A percentile compares a stretch with the other conserved stretches of the same genome.
Evolutionary conservation across 2,797 vertebrate species (phyloP).

Genomic region (Rhabdophis nuchalis): DNA sequence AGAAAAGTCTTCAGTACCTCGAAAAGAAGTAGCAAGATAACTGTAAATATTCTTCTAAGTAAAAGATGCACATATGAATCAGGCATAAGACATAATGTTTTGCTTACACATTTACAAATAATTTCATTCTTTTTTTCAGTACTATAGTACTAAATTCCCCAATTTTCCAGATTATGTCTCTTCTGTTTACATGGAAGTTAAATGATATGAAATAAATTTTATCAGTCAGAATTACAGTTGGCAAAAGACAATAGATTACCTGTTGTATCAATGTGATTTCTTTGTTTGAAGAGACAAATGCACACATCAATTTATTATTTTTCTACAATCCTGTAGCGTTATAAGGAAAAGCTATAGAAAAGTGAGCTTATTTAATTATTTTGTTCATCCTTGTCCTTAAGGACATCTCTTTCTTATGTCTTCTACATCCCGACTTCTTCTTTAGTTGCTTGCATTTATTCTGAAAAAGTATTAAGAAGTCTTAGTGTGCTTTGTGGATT

Average conservation of each 20-base stretch:
- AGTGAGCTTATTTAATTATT: not conserved
- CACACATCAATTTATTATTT: conserved; percentile 41
- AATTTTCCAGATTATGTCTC: conserved; percentile 33
- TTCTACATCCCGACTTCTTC: not conserved
- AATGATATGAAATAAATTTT: conserved; percentile 18
- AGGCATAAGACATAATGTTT: not conserved
- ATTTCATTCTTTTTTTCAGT: not conserved
- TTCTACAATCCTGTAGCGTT: conserved; percentile 13
- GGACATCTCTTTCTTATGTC: not conserved
- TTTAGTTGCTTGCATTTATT: not conserved
- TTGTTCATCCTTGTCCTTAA: not conserved
- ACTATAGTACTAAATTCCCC: not conserved
- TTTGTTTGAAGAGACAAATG: conserved; percentile 37
- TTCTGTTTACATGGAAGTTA: conserved; percentile 30
- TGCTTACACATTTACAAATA: not conserved
- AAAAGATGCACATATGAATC: not conserved
- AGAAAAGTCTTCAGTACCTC: not conserved
- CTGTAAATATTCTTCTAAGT: not conserved
- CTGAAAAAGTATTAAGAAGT: not conserved
- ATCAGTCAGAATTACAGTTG: conserved; percentile 9
- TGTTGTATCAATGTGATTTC: conserved; percentile 42
- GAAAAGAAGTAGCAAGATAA: not conserved
- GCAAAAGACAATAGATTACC: conserved; percentile 45
- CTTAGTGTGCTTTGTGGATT: not conserved
- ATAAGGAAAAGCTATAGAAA: not conserved